Base-by-base conservation (phyloP, 2,888 invertebrate genomes). In the Plebejus argus region DNA sequence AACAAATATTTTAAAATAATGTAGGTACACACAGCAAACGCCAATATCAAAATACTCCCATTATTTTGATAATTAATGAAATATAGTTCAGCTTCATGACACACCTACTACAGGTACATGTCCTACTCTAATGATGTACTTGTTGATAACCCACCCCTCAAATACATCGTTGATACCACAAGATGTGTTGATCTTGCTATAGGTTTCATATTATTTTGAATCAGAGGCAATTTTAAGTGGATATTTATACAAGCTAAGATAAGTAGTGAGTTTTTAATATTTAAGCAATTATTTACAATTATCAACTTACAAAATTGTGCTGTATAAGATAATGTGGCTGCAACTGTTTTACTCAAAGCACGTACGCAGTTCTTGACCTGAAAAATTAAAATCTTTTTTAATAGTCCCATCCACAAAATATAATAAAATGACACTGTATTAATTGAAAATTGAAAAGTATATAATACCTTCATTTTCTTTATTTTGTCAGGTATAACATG, bases 361-460 rank as follows among this genome's bases (percentile, higher is more conserved):
- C 70, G 53, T n/a, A 77, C 77, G 56, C 79, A 80, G 77, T 81
- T 79, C 75, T 80, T 80, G 15, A 81, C 79, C 80, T 79, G 76
- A 35, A 80, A 76, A 61, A 39, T 45, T 20, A 61, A 61, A 20
- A 56, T 56, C 12, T 15, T 56, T 56, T 20, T n/a, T 58, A 58
- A 58, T 8, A 3, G 8, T 49, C 56, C 18, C 15, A 56, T 56
- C 56, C 56, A 58, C 56, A 58, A 58, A 45, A 45, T 45, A 53
- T 53, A 53, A 18, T 33, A 53, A 28, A 23, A 45, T 33, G n/a
- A 71, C 35, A 71, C 28, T 39, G 18, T n/a, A n/a, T n/a, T 35
- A 20, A 71, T 15, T 33, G 20, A n/a, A n/a, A n/a, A n/a, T n/a
- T n/a, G n/a, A 35, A 35, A 45, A 72, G 53, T 28, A 74, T 53